A percentile compares a stretch with the other conserved stretches of the same genome.
phyloP scores from a whole-genome alignment of 2,113 vertebrate genomes.

The Scomber scombrus region DNA sequence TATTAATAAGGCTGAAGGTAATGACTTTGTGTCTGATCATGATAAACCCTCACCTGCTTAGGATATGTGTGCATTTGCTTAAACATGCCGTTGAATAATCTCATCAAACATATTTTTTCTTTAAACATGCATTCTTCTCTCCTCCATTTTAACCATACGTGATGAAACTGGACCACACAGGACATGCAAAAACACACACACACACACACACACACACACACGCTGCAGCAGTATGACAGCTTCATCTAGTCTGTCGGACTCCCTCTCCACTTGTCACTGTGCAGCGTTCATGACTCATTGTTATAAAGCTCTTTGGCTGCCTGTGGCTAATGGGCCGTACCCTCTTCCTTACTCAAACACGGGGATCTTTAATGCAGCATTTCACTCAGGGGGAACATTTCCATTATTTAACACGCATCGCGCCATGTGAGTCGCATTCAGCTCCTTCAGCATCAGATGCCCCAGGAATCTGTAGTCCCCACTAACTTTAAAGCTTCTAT shows the following conservation, averaged over 20 bases:
- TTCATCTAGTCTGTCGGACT: constrained; percentile 33
- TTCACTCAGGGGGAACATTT: constrained; percentile 53
- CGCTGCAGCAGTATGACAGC: constrained; percentile 1
- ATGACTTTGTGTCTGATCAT: constrained; percentile 22
- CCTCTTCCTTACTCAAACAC: constrained; percentile 55
- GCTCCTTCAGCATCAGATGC: constrained; percentile 19
- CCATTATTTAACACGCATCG: constrained; percentile 62
- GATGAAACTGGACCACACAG: neutral
- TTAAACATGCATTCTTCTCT: neutral
- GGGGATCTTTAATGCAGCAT: constrained; percentile 59
- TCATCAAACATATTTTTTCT: constrained; percentile 15
- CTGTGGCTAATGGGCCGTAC: constrained; percentile 64
- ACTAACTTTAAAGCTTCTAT: neutral
- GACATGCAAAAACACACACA: neutral
- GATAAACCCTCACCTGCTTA: neutral
- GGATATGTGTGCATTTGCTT: neutral
- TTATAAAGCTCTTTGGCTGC: constrained; percentile 39
- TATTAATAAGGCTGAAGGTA: constrained; percentile 11
- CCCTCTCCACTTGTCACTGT: constrained; percentile 9
- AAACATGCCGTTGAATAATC: neutral
- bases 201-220: neutral
- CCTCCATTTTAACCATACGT: neutral
- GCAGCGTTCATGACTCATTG: constrained; percentile 29
- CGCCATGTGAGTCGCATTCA: neutral
- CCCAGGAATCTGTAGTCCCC: neutral